Percentiles rank a stretch among this genome's conserved stretches.
These are phyloP conservation scores for Aphidius colemani DNA, from an alignment of 2,888 invertebrate species.

Conservation along the genomic window DNA sequence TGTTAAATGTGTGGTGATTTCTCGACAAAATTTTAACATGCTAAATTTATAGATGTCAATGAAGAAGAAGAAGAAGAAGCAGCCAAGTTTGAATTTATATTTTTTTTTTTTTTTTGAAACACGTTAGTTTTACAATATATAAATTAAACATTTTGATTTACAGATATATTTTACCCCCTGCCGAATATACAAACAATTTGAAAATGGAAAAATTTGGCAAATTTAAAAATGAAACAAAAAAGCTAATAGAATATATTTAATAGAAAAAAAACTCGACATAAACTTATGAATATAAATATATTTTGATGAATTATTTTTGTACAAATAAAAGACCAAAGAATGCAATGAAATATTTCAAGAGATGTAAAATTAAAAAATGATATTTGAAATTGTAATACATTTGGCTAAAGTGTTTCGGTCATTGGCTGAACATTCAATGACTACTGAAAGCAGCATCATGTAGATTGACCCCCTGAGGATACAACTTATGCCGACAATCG, in stretches of 20 bases:
- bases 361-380: no score
- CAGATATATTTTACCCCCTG: constrained; percentile 23
- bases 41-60: constrained; percentile 32
- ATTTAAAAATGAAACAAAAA: no score
- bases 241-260: constrained; percentile 32
- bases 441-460: neutral
- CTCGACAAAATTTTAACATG: constrained; percentile 22
- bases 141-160: constrained; percentile 36
- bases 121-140: constrained; percentile 21
- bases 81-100: constrained; percentile 15
- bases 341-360: no score
- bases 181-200: neutral
- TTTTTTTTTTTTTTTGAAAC: constrained; percentile 20
- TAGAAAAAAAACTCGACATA: constrained; percentile 22
- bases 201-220: no score
- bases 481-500: constrained; percentile 23
- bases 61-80: constrained; percentile 10
- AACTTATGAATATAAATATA: constrained; percentile 23
- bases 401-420: neutral
- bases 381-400: neutral
- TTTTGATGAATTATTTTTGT: no score
- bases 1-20: neutral
- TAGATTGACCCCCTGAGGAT: constrained; percentile 26
- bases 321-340: no score
- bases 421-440: neutral